Base-by-base conservation (phyloP, 2,113 vertebrate species). In the Chaetorhynchus papuensis region DNA sequence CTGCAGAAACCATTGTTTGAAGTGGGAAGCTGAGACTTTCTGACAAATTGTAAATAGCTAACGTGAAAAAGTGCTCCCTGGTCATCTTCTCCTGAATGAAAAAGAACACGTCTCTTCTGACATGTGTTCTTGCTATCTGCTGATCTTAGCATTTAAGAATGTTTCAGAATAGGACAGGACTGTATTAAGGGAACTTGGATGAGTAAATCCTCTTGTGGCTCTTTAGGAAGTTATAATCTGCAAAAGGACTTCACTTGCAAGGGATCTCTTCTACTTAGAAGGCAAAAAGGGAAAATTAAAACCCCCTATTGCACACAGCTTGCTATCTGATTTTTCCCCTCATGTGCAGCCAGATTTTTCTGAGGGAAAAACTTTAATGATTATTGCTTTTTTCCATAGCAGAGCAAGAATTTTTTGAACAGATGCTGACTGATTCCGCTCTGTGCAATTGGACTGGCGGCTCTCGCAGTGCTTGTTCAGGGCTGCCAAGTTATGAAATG, bases 401-500 rank as follows among this genome's bases (percentile, higher is more conserved):
- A 26, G 37, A 47, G 44, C 33, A 83, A 66, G 72, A 60, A 45
- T 74, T 59, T 31, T 63, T 31, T 70, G 56, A 86, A 31, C 64
- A 93, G 82, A 86, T 52, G 71, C 90, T 66, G 78, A n/a, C 49
- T 31, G 69, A 70, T 37, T 94, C 42, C 0, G 0, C 69, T 74
- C 68, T 17, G 41, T 90, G 60, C 56, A 9, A 1, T 70, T 74
- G 71, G 63, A 56, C 64, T 94, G 85, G 47, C 17, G 6, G 39
- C 47, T 56, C 66, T 70, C 23, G 0, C 45, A 54, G 57, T 49
- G 26, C 66, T 89, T 79, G 35, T 41, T 79, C 74, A 37, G 44
- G 50, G 57, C 49, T 96, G 92, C 86, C 89, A 94, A 95, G 90
- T 92, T 93, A n/a, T 69, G 83, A 92, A 94, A 89, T 91, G 77